Evolutionary conservation across 2,113 vertebrate species (phyloP).

Genomic region (Laticauda colubrina): DNA sequence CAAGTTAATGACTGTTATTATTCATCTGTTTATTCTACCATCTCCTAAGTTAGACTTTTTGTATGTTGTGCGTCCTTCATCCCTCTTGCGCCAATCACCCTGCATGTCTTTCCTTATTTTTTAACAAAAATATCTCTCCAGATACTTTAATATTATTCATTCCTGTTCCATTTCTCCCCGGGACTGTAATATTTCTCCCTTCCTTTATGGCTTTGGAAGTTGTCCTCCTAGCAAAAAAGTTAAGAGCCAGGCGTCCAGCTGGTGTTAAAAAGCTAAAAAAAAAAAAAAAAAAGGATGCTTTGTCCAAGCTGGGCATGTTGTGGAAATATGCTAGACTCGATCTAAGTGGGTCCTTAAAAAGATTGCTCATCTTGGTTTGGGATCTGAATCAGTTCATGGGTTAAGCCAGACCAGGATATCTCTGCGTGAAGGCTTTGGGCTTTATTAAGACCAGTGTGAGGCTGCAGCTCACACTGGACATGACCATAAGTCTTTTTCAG

Average conservation of each 20-base stretch:
- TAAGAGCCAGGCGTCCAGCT: fast-evolving
- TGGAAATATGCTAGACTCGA: neutral
- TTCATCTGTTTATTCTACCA: neutral
- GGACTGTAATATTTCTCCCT: neutral
- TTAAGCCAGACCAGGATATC: neutral
- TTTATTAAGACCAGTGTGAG: neutral
- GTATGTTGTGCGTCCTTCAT: neutral
- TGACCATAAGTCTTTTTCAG: neutral
- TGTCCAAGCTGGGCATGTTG: neutral
- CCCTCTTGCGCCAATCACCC: neutral
- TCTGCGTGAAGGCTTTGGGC: neutral
- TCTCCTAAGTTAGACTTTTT: neutral
- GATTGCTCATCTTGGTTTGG: neutral
- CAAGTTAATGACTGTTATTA: neutral
- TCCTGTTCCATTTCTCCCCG: neutral
- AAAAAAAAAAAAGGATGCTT: neutral
- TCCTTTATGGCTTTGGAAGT: neutral
- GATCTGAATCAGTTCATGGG: neutral
- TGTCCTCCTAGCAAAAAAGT: neutral
- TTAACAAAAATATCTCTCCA: neutral
- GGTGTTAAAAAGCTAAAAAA: neutral
- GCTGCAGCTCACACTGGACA: neutral
- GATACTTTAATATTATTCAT: neutral
- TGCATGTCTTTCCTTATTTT: neutral
- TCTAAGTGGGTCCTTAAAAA: neutral